phyloP scores from a whole-genome alignment of 2,797 vertebrate genomes.

The Acanthiza pusilla region DNA sequence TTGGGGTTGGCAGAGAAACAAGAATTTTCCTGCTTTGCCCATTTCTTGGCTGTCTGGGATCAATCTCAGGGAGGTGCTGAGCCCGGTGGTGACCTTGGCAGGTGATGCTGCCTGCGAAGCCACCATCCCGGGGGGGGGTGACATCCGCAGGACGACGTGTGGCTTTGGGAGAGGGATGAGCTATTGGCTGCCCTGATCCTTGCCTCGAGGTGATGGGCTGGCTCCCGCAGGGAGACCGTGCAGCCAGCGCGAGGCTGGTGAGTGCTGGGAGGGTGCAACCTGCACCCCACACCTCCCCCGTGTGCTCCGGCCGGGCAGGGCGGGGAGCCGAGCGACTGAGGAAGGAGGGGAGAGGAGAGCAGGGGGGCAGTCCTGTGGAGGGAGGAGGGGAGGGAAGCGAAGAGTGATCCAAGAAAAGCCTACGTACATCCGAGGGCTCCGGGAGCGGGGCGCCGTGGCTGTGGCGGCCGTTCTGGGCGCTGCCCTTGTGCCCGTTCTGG shows the following conservation, averaged over 20 bases:
- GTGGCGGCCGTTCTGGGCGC: constrained; percentile 75
- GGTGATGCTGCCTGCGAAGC: neutral
- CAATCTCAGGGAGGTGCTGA: neutral
- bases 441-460: constrained; percentile 75
- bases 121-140: neutral
- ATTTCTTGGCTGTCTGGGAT: neutral
- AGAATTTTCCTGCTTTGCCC: neutral
- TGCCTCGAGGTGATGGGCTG: neutral
- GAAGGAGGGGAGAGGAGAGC: constrained; percentile 1
- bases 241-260: neutral
- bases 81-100: neutral
- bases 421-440: constrained; percentile 93
- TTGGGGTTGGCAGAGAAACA: accelerated
- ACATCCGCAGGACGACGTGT: accelerated
- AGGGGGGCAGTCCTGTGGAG: neutral
- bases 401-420: constrained; percentile 76
- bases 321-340: neutral
- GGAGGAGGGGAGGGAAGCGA: constrained; percentile 47
- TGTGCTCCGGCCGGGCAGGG: neutral
- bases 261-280: neutral
- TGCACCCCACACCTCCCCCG: neutral
- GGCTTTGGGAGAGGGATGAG: neutral
- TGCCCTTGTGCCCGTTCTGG: constrained; percentile 91
- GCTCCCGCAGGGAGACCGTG: neutral
- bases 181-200: neutral